Conservation (phyloP, 2,797 vertebrate species). For the Pampus argenteus region DNA sequence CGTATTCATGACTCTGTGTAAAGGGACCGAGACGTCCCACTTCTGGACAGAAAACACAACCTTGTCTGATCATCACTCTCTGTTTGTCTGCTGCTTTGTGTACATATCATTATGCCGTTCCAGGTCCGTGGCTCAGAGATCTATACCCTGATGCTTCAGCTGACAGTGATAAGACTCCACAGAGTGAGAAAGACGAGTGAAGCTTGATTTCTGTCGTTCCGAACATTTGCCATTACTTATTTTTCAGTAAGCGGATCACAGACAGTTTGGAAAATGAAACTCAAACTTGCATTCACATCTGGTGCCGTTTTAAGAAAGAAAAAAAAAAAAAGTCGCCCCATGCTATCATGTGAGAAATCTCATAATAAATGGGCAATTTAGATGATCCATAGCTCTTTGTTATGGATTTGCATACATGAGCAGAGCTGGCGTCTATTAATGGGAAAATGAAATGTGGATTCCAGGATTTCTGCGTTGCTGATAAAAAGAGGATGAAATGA, state of each 20-base stretch:
- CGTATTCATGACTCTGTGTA: slow-evolving; percentile 26
- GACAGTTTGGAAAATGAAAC: slow-evolving; percentile 2
- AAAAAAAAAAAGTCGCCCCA: too few relatives aligned
- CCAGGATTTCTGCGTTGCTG: slow-evolving; percentile 44
- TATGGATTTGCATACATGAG: slow-evolving; percentile 49
- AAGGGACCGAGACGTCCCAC: slow-evolving; percentile 38
- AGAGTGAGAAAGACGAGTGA: slow-evolving; percentile 13
- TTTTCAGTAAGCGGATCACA: not conserved
- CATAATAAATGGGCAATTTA: slow-evolving; percentile 62
- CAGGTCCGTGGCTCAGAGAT: slow-evolving; percentile 50
- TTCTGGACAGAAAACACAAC: slow-evolving; percentile 54
- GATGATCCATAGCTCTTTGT: slow-evolving; percentile 49
- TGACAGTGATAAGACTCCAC: slow-evolving; percentile 29
- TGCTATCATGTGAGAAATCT: slow-evolving; percentile 47
- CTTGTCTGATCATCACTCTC: slow-evolving; percentile 59
- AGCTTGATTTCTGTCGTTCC: slow-evolving; percentile 25
- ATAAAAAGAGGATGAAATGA: slow-evolving; percentile 55
- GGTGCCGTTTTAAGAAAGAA: too few relatives aligned
- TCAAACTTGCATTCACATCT: slow-evolving; percentile 18
- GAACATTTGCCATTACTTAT: slow-evolving; percentile 8
- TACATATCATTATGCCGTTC: slow-evolving; percentile 54
- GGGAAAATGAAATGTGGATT: slow-evolving; percentile 50
- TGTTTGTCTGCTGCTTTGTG: slow-evolving; percentile 59
- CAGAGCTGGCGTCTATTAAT: slow-evolving; percentile 46
- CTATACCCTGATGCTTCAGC: slow-evolving; percentile 25